Base-by-base conservation (phyloP, 2,797 vertebrate genomes). In the Masticophis lateralis region DNA sequence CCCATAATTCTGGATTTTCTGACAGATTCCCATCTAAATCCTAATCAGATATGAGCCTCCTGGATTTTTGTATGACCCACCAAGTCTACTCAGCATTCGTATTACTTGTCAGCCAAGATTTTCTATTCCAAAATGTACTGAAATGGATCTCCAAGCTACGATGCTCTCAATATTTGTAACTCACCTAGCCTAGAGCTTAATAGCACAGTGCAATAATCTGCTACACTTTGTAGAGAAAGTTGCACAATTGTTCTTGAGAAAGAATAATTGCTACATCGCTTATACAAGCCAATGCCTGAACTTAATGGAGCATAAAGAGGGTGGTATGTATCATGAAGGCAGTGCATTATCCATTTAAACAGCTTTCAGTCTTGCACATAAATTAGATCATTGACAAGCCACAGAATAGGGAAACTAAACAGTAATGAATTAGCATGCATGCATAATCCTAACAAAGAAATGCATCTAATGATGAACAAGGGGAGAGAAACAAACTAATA, bases 261-360 rank as follows among this genome's bases (percentile, higher is more conserved):
- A 95, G 97, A 97, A 97, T 97, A 97, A 97, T 97, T 96, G 96
- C 90, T 96, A 96, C 51, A 14, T 94, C 95, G 92, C 91, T 95
- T 96, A 96, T 94, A 94, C 95, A 97, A 97, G 94, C 96, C 95
- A 96, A 96, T 5, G 92, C 92, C 89, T 96, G 95, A 95, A 96
- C 94, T 97, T 97, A 97, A 97, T 96, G 94, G 94, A 95, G 95
- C 97, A 95, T 96, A 96, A 97, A 96, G 94, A 91, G 95, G 94
- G 56, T 97, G 95, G 90, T 96, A 94, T 96, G 97, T 96, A 95
- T 97, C 95, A 93, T 91, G 95, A 96, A 97, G 93, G 61, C 96
- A 94, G 92, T 91, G 94, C 96, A 96, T 97, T 97, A 97, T 96
- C 94, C 92, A 37, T 97, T 97, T 97, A 97, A 97, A 96, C 93